phyloP scores from a whole-genome alignment of 2,113 vertebrate genomes.

The Oryctolagus cuniculus region mOryCun1.1 NC_091433.1:114712501-114713000 shows the following conservation, averaged over 20 bases:
- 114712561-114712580: neutral
- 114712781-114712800: neutral
- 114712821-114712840: rapidly evolving
- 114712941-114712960: neutral
- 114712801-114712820: rapidly evolving
- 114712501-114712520: neutral
- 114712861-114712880: neutral
- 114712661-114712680: neutral
- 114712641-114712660: neutral
- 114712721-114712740: neutral
- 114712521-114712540: neutral
- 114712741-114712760: neutral
- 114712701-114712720: neutral
- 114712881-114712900: neutral
- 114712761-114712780: no score
- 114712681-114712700: neutral
- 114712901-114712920: conserved; percentile 40
- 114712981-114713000: conserved; percentile 83
- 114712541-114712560: neutral
- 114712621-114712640: neutral
- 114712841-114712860: neutral
- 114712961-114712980: conserved; percentile 59
- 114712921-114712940: neutral
- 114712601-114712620: conserved; percentile 17
- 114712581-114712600: neutral